These are phyloP conservation scores for Deilephila porcellus DNA, from an alignment of 2,888 invertebrate genomes.

Conservation along the genomic window DNA sequence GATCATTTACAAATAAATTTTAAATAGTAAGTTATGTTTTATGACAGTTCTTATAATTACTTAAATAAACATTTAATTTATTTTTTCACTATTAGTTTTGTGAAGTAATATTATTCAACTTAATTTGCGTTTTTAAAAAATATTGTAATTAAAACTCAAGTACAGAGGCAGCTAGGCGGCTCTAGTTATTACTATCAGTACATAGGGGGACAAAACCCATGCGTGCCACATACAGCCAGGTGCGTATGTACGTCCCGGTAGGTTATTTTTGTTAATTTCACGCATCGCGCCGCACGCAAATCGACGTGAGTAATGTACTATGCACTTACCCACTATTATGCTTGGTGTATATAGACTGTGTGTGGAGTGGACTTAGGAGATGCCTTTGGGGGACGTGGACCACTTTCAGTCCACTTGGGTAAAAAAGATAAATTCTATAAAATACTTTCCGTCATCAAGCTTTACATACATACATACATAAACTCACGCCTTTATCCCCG, in stretches of 20 bases:
- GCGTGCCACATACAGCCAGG: conserved; percentile 42
- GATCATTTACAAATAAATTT: too few species aligned
- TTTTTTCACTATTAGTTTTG: too few species aligned
- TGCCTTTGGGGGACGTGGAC: neutral
- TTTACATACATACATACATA: too few species aligned
- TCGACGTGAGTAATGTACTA: conserved; percentile 52
- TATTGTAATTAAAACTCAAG: neutral
- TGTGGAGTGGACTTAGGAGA: neutral
- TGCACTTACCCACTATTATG: conserved; percentile 25
- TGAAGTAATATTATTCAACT: too few species aligned
- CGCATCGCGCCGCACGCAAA: conserved; percentile 65
- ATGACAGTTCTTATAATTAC: too few species aligned
- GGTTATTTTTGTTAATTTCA: conserved; percentile 76
- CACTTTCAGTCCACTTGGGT: neutral
- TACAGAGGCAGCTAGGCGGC: conserved; percentile 22
- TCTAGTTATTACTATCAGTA: conserved; percentile 10
- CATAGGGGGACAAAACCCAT: conserved; percentile 32
- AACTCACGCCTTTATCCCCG: too few species aligned
- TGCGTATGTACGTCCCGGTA: conserved; percentile 49
- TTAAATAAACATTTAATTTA: too few species aligned
- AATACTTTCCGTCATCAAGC: too few species aligned
- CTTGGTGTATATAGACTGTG: neutral
- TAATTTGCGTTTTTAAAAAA: too few species aligned
- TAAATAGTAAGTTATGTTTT: too few species aligned
- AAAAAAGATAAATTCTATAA: too few species aligned